Conservation (phyloP, 2,888 invertebrate species). For the Girardia tigrina region DNA sequence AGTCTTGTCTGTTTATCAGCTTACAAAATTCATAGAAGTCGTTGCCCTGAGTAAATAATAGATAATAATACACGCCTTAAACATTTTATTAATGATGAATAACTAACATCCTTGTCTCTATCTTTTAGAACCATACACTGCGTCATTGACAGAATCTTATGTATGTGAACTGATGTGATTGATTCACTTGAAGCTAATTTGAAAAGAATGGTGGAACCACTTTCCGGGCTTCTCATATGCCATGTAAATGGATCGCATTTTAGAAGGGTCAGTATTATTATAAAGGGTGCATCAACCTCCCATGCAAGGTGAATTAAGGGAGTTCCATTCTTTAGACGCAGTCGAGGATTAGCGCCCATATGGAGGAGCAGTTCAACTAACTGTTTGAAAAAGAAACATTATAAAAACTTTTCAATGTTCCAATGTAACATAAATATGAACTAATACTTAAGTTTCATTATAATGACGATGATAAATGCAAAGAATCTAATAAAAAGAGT, state of each 20-base stretch:
- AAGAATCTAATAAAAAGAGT: too few relatives aligned
- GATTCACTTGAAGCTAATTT: neutral
- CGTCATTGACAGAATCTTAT: neutral
- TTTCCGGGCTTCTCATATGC: neutral
- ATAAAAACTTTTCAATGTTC: too few relatives aligned
- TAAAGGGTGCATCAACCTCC: neutral
- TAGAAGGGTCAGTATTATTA: neutral
- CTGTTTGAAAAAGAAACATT: too few relatives aligned
- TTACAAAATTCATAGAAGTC: conserved; percentile 11
- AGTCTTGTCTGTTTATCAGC: neutral
- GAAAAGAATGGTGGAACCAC: neutral
- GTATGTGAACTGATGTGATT: neutral
- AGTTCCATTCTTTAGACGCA: neutral
- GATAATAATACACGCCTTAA: neutral
- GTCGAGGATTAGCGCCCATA: neutral
- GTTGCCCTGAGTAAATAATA: neutral
- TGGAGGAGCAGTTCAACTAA: neutral
- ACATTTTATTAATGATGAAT: neutral
- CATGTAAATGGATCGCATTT: neutral
- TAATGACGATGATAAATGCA: too few relatives aligned
- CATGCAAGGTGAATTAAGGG: neutral
- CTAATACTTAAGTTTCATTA: too few relatives aligned
- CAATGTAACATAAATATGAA: too few relatives aligned
- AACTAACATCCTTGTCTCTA: neutral
- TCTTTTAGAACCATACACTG: neutral